phyloP scores from a whole-genome alignment of 2,113 vertebrate genomes.

The Stictonetta naevosa region DNA sequence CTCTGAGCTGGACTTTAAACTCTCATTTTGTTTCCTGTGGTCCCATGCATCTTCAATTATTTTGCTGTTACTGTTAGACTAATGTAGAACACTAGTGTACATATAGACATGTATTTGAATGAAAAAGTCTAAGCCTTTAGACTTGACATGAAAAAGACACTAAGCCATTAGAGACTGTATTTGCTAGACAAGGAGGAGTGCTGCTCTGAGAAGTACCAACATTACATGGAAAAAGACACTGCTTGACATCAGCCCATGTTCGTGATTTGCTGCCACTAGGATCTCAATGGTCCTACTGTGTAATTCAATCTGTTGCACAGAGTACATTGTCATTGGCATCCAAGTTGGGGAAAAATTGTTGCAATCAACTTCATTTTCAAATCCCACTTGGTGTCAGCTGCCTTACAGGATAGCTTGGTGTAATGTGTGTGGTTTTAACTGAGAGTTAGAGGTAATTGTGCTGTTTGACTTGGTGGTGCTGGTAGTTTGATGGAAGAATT shows the following conservation, averaged over 20 bases:
- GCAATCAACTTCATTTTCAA: not conserved
- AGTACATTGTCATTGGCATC: not conserved
- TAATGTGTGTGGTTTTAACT: not conserved
- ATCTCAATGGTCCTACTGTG: not conserved
- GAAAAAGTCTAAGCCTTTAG: not conserved
- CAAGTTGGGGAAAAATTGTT: not conserved
- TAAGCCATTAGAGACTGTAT: not conserved
- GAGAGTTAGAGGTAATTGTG: not conserved
- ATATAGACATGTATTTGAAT: not conserved
- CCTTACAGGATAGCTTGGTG: not conserved
- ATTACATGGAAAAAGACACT: not conserved
- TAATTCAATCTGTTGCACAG: not conserved
- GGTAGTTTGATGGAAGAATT: not conserved
- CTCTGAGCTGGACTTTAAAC: not conserved
- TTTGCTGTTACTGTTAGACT: not conserved
- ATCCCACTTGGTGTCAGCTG: not conserved
- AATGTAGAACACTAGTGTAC: not conserved
- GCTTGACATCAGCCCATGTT: not conserved
- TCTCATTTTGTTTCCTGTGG: not conserved
- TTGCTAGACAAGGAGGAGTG: not conserved
- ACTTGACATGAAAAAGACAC: no score
- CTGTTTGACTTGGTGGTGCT: not conserved
- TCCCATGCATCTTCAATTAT: not conserved
- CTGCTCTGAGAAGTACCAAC: not conserved
- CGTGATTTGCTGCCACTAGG: not conserved